Percentiles rank a stretch among this genome's conserved stretches.
Conservation (phyloP, 2,888 invertebrate species). For the Polymixis lichenea region DNA sequence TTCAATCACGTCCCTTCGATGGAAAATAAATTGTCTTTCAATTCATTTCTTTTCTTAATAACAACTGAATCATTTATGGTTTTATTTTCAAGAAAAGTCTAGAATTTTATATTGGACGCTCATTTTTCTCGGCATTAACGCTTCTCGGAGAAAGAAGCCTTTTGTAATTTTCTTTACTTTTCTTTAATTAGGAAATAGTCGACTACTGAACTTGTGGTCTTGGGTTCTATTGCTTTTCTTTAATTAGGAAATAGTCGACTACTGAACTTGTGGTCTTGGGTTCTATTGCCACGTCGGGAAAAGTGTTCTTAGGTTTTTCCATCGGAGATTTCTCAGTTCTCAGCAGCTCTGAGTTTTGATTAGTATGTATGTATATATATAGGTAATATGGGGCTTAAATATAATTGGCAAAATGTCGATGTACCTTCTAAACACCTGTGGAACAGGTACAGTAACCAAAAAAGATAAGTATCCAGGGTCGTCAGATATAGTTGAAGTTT, state of each 20-base stretch:
- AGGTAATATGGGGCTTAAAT: not conserved
- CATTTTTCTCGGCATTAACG: not conserved
- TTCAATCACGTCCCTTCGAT: conserved; percentile 25
- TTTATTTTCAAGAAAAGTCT: conserved; percentile 10
- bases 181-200: not conserved
- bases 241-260: not conserved
- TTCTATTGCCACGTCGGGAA: not conserved
- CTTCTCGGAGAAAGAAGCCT: not conserved
- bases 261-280: not conserved
- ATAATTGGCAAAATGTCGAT: not conserved
- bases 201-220: not conserved
- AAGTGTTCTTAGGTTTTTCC: not conserved
- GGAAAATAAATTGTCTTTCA: conserved; percentile 11
- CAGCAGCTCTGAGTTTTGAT: not conserved
- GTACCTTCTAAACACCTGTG: too few relatives aligned
- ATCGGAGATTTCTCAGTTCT: not conserved
- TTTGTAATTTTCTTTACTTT: not conserved
- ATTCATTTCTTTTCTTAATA: conserved; percentile 21
- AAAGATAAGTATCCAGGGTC: too few relatives aligned
- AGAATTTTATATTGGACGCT: not conserved
- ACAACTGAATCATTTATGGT: conserved; percentile 5
- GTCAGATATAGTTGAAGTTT: too few relatives aligned
- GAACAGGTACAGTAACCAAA: too few relatives aligned
- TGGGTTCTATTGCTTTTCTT: not conserved
- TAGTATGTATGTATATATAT: too few relatives aligned